phyloP scores from a whole-genome alignment of 2,113 vertebrate species.

The Epinephelus fuscoguttatus region DNA sequence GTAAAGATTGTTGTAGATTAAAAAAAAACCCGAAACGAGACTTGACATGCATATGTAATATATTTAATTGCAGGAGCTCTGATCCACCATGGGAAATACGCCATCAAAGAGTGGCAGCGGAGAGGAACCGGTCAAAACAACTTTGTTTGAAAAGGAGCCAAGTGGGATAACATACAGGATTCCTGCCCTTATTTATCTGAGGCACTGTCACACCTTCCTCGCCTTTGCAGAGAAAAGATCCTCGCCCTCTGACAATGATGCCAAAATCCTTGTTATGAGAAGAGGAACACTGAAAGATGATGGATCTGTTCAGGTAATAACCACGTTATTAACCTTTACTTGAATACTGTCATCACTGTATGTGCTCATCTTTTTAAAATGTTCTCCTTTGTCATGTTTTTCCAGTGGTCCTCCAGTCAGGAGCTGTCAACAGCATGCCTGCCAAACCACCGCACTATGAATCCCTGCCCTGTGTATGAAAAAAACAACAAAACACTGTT shows the following conservation, averaged over 20 bases:
- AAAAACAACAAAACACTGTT: slow-evolving; percentile 82
- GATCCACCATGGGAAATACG: slow-evolving; percentile 75
- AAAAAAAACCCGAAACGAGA: background rate
- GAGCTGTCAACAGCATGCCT: slow-evolving; percentile 76
- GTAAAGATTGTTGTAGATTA: slow-evolving; percentile 29
- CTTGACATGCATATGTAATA: slow-evolving; percentile 4
- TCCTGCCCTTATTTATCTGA: slow-evolving; percentile 90
- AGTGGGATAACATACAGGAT: slow-evolving; percentile 89
- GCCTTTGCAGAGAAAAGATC: slow-evolving; percentile 93
- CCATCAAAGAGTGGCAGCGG: slow-evolving; percentile 64
- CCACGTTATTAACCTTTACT: background rate
- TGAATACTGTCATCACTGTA: background rate
- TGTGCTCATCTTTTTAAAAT: background rate
- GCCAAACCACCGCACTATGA: slow-evolving; percentile 84
- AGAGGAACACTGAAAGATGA: slow-evolving; percentile 80
- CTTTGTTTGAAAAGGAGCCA: slow-evolving; percentile 86
- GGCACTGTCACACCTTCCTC: slow-evolving; percentile 83
- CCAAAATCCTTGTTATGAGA: slow-evolving; percentile 90
- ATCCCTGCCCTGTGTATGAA: slow-evolving; percentile 87
- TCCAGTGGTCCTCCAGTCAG: slow-evolving; percentile 82
- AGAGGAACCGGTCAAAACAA: slow-evolving; percentile 77
- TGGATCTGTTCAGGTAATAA: slow-evolving; percentile 85
- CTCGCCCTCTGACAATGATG: slow-evolving; percentile 84
- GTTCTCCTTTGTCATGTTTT: slow-evolving; percentile 2
- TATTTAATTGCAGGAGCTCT: slow-evolving; percentile 54